Percentiles rank a stretch among this genome's conserved stretches.
Evolutionary conservation across 2,113 vertebrate species (phyloP).

Genomic region (Clarias gariepinus): DNA sequence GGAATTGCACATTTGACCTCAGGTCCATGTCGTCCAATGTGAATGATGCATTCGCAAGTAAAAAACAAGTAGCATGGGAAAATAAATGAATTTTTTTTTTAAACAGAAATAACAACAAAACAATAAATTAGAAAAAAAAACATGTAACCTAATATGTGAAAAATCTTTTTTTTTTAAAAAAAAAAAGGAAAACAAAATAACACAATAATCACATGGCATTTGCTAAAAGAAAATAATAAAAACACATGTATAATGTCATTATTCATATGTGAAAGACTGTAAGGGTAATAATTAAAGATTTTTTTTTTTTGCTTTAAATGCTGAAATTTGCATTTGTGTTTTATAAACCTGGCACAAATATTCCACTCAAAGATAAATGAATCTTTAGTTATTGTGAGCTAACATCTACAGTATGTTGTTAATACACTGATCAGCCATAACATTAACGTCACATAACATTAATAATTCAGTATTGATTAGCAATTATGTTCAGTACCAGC

Average conservation of each 20-base stretch:
- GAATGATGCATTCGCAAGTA: neutral
- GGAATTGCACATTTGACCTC: neutral
- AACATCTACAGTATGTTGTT: slow-evolving; percentile 34
- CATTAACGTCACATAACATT: no score
- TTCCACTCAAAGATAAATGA: slow-evolving; percentile 12
- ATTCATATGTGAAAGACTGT: neutral
- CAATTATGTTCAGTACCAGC: no score
- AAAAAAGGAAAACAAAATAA: no score
- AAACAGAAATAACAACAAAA: neutral
- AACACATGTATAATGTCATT: neutral
- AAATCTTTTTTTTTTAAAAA: neutral
- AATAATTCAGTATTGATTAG: neutral
- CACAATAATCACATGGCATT: neutral
- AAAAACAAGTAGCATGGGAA: neutral
- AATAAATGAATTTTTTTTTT: neutral
- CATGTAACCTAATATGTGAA: neutral
- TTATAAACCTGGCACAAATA: neutral
- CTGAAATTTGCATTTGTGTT: slow-evolving; percentile 8
- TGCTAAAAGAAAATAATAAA: neutral
- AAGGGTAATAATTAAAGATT: neutral
- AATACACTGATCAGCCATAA: neutral
- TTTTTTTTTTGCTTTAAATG: slow-evolving; percentile 1
- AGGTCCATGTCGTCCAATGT: neutral
- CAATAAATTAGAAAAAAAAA: neutral
- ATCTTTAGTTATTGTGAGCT: slow-evolving; percentile 25